Evolutionary conservation across 2,797 vertebrate genomes (phyloP).

Genomic region (Prunella strophiata): DNA sequence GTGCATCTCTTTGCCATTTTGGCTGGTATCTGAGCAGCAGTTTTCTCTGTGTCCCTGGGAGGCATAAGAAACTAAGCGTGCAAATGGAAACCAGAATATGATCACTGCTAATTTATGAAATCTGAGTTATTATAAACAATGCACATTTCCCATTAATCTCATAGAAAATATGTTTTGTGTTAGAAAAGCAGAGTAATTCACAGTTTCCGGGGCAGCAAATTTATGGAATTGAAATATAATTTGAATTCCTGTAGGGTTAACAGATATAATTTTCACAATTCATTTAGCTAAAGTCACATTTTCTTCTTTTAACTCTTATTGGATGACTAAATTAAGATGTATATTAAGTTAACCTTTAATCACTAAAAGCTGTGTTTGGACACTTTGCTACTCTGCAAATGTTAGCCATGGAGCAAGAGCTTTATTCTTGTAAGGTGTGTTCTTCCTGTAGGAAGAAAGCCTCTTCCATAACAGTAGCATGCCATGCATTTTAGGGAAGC

Average conservation of each 20-base stretch:
- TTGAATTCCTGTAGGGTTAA: slow-evolving; percentile 51
- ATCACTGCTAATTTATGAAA: slow-evolving; percentile 39
- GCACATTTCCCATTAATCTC: slow-evolving; percentile 43
- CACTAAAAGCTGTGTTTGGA: not conserved
- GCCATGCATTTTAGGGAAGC: not conserved
- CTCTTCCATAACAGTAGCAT: not conserved
- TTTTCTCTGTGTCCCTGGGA: not conserved
- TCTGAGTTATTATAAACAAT: slow-evolving; percentile 52
- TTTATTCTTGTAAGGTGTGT: not conserved
- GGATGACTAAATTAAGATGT: slow-evolving; percentile 6
- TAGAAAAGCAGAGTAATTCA: slow-evolving; percentile 42
- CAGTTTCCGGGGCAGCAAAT: slow-evolving; percentile 44
- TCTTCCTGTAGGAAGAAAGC: slow-evolving; percentile 5
- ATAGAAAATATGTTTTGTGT: slow-evolving; percentile 29
- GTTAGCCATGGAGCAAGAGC: not conserved
- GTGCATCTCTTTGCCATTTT: not conserved
- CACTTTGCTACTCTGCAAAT: slow-evolving; percentile 36
- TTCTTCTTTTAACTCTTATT: slow-evolving; percentile 21
- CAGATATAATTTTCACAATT: slow-evolving; percentile 32
- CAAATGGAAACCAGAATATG: slow-evolving; percentile 36
- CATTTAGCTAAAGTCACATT: slow-evolving; percentile 34
- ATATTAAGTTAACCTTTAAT: slow-evolving; percentile 57
- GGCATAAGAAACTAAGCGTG: not conserved
- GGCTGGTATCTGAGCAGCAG: not conserved
- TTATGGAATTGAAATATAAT: slow-evolving; percentile 57